A percentile compares a stretch with the other conserved stretches of the same genome.
These are phyloP conservation scores for Cladopsammia gracilis DNA, from an alignment of 64 coral and sea anemone species.

Conservation along the genomic window DNA sequence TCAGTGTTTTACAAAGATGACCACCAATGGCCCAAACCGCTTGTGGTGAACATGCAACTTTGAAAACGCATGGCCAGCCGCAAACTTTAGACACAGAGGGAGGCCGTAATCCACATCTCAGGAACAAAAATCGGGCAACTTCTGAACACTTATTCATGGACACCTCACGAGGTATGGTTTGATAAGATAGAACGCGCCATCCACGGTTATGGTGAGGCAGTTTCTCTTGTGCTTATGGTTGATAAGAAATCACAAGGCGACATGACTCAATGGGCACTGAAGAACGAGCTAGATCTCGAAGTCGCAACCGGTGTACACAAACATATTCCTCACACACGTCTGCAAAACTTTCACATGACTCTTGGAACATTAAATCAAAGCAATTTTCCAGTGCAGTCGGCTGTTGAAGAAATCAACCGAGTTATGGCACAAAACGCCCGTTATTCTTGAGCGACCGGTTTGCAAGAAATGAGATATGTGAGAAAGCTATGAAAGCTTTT, in stretches of 20 bases:
- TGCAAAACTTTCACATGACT: conserved; percentile 81
- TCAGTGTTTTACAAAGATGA: background rate
- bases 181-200: conserved; percentile 66
- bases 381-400: conserved; percentile 48
- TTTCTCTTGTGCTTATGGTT: conserved; percentile 67
- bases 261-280: conserved; percentile 28
- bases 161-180: conserved; percentile 54
- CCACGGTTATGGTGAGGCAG: conserved; percentile 33
- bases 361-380: conserved; percentile 64
- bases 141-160: conserved; percentile 40
- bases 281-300: conserved; percentile 58
- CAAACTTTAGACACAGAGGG: background rate
- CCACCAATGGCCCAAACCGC: background rate
- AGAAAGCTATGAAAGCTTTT: conserved; percentile 4
- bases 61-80: background rate
- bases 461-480: conserved; percentile 57
- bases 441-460: conserved; percentile 41
- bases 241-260: conserved; percentile 53
- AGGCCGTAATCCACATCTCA: conserved; percentile 29
- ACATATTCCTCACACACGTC: conserved; percentile 48
- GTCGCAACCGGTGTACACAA: conserved; percentile 56
- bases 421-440: conserved; percentile 65
- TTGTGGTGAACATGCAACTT: background rate
- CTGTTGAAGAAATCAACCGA: conserved; percentile 63
- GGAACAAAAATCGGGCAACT: conserved; percentile 56